Conservation (phyloP, 64 coral and sea anemone genomes). For the Montipora foliosa region DNA sequence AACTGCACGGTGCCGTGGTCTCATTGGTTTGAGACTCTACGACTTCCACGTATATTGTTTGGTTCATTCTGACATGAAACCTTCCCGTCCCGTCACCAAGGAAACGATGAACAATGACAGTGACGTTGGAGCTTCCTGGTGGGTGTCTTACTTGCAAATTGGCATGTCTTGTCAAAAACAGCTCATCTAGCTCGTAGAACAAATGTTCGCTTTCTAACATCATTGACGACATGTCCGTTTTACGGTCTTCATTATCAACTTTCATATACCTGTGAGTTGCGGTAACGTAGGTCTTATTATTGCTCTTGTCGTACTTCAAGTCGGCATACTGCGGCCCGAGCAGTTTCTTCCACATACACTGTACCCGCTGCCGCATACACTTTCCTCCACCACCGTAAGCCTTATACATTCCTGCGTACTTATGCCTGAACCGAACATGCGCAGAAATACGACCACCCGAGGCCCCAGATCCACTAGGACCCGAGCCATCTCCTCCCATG, state of each 20-base stretch:
- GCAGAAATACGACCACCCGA: constrained; percentile 88
- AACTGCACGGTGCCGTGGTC: constrained; percentile 94
- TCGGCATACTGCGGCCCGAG: constrained; percentile 97
- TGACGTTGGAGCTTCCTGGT: constrained; percentile 78
- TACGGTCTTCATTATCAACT: constrained; percentile 86
- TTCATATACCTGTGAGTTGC: constrained; percentile 93
- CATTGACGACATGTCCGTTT: constrained; percentile 79
- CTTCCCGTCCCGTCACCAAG: constrained; percentile 94
- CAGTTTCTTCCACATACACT: constrained; percentile 94
- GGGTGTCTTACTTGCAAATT: constrained; percentile 94
- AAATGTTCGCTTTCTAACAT: constrained; percentile 80
- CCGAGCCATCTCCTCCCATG: constrained; percentile 82
- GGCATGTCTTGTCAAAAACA: constrained; percentile 86
- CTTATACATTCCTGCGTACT: constrained; percentile 81
- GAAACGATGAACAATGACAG: constrained; percentile 91
- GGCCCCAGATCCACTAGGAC: constrained; percentile 73
- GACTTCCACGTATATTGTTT: constrained; percentile 97
- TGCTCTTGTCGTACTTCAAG: constrained; percentile 87
- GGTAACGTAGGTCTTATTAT: constrained; percentile 77
- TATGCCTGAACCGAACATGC: constrained; percentile 93
- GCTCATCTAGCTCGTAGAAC: constrained; percentile 90
- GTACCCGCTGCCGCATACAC: constrained; percentile 89
- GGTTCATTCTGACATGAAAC: constrained; percentile 87
- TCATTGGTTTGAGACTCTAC: constrained; percentile 95
- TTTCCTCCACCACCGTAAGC: constrained; percentile 84